Conservation (phyloP, 2,888 invertebrate genomes). For the Phortica magna region DNA sequence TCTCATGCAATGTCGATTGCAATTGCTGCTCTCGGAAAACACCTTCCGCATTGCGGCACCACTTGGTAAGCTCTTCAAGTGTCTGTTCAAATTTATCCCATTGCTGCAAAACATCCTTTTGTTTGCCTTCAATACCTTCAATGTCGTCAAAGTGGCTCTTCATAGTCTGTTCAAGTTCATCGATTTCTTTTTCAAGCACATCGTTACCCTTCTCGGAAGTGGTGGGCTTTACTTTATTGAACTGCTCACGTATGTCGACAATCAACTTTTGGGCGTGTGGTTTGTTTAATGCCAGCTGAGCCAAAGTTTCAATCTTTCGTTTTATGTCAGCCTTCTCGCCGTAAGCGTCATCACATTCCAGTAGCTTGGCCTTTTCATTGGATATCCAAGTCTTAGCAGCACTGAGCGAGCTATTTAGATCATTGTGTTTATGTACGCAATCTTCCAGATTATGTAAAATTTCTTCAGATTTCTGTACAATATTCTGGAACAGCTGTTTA, state of each 20-base stretch:
- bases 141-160: constrained; percentile 84
- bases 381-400: constrained; percentile 90
- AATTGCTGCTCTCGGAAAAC: constrained; percentile 92
- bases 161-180: constrained; percentile 83
- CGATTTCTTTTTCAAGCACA: constrained; percentile 85
- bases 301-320: constrained; percentile 84
- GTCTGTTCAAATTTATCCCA: constrained; percentile 93
- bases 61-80: constrained; percentile 88
- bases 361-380: constrained; percentile 87
- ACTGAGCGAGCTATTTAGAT: constrained; percentile 86
- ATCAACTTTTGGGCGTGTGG: constrained; percentile 83
- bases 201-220: constrained; percentile 90
- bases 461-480: constrained; percentile 92
- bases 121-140: constrained; percentile 84
- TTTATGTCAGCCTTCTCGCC: constrained; percentile 91
- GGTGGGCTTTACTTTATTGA: constrained; percentile 84
- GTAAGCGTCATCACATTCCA: constrained; percentile 88
- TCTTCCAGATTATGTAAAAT: constrained; percentile 90
- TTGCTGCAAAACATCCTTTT: constrained; percentile 86
- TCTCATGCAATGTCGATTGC: constrained; percentile 89
- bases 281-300: constrained; percentile 83
- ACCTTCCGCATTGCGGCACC: constrained; percentile 91
- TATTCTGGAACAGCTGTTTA: constrained; percentile 91
- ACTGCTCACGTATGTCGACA: constrained; percentile 84
- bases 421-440: constrained; percentile 91